Evolutionary conservation across 2,888 invertebrate species (phyloP), one percentile per base, ranked within the genome.

Genomic region (Rhingia rostrata): DNA sequence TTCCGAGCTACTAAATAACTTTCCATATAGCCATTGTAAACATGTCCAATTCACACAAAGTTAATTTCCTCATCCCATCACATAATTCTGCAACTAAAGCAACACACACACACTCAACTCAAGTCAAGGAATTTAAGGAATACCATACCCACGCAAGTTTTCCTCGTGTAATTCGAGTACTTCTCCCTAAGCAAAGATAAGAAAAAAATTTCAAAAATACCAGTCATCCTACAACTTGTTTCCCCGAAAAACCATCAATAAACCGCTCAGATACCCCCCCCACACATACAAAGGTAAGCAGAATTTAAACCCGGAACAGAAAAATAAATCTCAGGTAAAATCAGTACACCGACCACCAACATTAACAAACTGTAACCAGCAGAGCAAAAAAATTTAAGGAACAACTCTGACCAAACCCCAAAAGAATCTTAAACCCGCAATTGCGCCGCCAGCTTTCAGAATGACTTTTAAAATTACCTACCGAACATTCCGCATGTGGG

Each of bases 311-410:
- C 58, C 30, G 35, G 35, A 78, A 64, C 53, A 37, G 70, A 37
- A 58, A 58, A 56, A 78, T 70, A 78, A 78, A 78, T 78, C 64
- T 43, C 78, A 78, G 70, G 70, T 78, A 53, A 70, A 70, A 70
- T 78, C 61, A 64, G 63, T 78, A 64, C 58, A 64, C 78, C 58
- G 58, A 58, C 70, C 37, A 43, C 41, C 12, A 49, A 58, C 54
- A 69, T 78, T 75, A 75, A 67, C 61, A 69, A 64, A 43, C 43
- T 51, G 33, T 41, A 70, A 47, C 33, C 12, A 39, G 5, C 4
- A 47, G 56, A 33, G 10, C 32, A 45, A 51, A 39, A 43, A 35
- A 47, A 39, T 12, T 0, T 0, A 7, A 54, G 51, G 9, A 32
- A 32, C 41, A 54, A 58, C 37, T 22, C 61, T 43, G 39, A 69